Evolutionary conservation across 2,113 vertebrate genomes (phyloP).

Genomic region (Xiphorhynchus elegans): DNA sequence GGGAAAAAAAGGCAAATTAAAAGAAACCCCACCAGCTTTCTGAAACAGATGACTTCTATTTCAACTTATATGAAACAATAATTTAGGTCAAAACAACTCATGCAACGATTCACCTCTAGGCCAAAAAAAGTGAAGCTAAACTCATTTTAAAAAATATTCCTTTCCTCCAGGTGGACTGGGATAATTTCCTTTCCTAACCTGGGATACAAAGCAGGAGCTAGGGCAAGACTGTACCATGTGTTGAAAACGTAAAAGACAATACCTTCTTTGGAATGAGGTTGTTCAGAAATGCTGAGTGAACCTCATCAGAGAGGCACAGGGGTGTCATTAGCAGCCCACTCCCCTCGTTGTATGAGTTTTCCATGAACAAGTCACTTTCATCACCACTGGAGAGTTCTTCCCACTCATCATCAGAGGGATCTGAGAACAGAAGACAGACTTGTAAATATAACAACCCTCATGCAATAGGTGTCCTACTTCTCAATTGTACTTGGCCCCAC

Average conservation of each 20-base stretch:
- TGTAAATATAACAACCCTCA: neutral
- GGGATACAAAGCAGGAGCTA: neutral
- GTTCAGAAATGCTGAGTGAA: constrained; percentile 85
- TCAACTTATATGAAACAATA: neutral
- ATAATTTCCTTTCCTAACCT: neutral
- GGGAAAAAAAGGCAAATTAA: neutral
- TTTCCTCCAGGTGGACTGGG: neutral
- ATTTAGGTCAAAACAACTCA: neutral
- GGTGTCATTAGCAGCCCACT: constrained; percentile 84
- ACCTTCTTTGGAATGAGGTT: constrained; percentile 91
- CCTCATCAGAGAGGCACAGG: constrained; percentile 92
- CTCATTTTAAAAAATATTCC: neutral
- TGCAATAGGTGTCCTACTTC: neutral
- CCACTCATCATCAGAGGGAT: constrained; percentile 94
- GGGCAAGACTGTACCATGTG: neutral
- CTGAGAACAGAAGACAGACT: constrained; percentile 43
- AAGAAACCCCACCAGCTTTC: neutral
- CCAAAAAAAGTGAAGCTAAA: neutral
- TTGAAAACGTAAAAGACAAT: neutral
- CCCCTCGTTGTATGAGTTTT: constrained; percentile 76
- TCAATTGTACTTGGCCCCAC: neutral
- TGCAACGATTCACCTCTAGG: neutral
- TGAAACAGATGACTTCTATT: neutral
- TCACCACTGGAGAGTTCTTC: constrained; percentile 95
- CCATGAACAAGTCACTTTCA: constrained; percentile 87